Base-by-base conservation (phyloP, 2,888 invertebrate genomes). In the Tinea semifulvella region DNA sequence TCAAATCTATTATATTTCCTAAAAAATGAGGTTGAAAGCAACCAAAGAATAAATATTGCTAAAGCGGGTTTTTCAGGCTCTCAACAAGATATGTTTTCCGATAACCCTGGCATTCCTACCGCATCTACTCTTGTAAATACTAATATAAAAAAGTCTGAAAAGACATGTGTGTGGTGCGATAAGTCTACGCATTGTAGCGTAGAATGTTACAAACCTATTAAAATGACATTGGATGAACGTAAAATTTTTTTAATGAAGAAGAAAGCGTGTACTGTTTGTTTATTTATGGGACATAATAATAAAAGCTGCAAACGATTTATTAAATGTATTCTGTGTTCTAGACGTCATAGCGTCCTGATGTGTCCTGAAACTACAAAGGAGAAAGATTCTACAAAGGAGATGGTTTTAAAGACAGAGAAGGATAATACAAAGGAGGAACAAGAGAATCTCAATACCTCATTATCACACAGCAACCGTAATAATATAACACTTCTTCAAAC, bases 21-120 rank as follows among this genome's bases (percentile, higher is more conserved):
- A 31, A n/a, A 31, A 14, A 31, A 31, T 11, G 31, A 31, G n/a
- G 31, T 31, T 31, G 31, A 31, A 31, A 31, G n/a, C 13, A 14
- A 31, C 5, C 31, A 31, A 31, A n/a, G 31, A n/a, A 6, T 31
- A 6, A 31, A 31, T 11, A 31, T 31, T n/a, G n/a, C 31, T 11
- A 31, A 4, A 5, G 13, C 31, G n/a, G n/a, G n/a, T n/a, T n/a
- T n/a, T n/a, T n/a, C n/a, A n/a, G n/a, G n/a, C 31, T 31, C 13
- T 31, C 13, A n/a, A 6, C 31, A 31, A 6, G 13, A 31, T 4
- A 4, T 11, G n/a, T n/a, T 31, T n/a, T 11, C 6, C 8, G 25
- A 25, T 7, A 8, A n/a, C n/a, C 4, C n/a, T 31, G n/a, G 31
- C 13, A 31, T 14, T 6, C 13, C 11, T 31, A 11, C 13, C 4